Percentiles rank a stretch among this genome's conserved stretches.
Conservation (phyloP, 64 coral and sea anemone genomes). For the Stichodactyla helianthus region DNA sequence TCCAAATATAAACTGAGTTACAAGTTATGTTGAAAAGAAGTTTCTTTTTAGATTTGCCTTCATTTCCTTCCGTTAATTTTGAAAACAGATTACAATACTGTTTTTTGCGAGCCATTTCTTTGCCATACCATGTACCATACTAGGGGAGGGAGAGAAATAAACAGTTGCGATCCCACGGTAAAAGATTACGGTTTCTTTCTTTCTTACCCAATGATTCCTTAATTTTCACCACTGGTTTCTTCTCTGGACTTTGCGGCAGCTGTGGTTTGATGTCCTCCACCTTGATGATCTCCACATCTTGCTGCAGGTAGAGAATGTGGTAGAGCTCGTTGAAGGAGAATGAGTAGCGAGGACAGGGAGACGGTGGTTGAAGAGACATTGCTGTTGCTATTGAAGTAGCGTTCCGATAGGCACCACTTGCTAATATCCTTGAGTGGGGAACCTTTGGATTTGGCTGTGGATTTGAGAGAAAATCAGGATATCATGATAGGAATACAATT, state of each 20-base stretch:
- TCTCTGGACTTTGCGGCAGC: neutral
- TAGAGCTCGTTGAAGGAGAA: constrained; percentile 19
- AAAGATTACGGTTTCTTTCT: too few relatives aligned
- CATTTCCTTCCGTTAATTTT: too few relatives aligned
- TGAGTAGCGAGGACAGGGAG: constrained; percentile 5
- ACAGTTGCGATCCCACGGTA: neutral
- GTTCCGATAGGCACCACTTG: neutral
- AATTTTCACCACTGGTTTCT: neutral
- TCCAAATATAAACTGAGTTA: too few relatives aligned
- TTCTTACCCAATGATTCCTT: constrained; percentile 3
- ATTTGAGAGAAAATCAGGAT: neutral
- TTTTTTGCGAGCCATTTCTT: too few relatives aligned
- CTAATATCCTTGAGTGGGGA: neutral
- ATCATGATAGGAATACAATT: too few relatives aligned
- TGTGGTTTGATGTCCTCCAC: constrained; percentile 7
- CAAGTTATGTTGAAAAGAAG: too few relatives aligned
- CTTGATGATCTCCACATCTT: constrained; percentile 20
- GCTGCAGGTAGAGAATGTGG: neutral
- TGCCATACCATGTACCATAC: too few relatives aligned
- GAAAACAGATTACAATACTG: too few relatives aligned
- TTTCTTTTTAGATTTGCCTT: too few relatives aligned
- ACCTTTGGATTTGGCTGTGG: neutral
- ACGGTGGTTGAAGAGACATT: neutral
- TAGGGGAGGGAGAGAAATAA: neutral
- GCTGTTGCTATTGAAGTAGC: neutral